phyloP scores from a whole-genome alignment of 2,888 invertebrate species.

The Eledone cirrhosa region DNA sequence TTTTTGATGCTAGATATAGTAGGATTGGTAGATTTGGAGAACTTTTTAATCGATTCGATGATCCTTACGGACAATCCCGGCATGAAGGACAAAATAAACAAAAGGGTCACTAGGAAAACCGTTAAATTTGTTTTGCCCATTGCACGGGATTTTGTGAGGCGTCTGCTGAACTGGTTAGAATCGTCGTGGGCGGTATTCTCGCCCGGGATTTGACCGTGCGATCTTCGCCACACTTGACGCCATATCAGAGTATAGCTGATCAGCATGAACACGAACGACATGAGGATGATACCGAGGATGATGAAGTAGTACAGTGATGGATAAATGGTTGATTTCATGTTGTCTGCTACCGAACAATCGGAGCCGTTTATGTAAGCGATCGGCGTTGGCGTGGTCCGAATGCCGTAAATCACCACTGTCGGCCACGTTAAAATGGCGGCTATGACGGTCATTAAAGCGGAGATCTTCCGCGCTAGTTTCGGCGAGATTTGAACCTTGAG shows the following conservation, averaged over 20 bases:
- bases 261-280: constrained; percentile 24
- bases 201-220: constrained; percentile 10
- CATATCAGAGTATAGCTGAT: constrained; percentile 18
- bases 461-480: constrained; percentile 37
- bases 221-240: constrained; percentile 17
- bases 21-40: background rate
- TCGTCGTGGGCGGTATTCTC: background rate
- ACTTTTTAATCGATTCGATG: constrained; percentile 17
- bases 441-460: constrained; percentile 8
- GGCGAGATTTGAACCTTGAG: constrained; percentile 45
- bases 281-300: constrained; percentile 1
- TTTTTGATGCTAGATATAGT: constrained; percentile 16
- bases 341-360: constrained; percentile 20
- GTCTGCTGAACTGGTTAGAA: background rate
- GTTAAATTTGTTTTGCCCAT: constrained; percentile 20
- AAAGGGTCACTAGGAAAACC: constrained; percentile 6
- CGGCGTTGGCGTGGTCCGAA: constrained; percentile 3
- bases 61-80: constrained; percentile 20
- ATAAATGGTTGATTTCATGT: constrained; percentile 14
- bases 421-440: constrained; percentile 26
- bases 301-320: constrained; percentile 7
- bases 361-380: background rate
- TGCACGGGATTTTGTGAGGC: background rate
- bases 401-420: constrained; percentile 15
- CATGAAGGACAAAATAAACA: constrained; percentile 7